A percentile compares a stretch with the other conserved stretches of the same genome.
Conservation (phyloP, 2,113 vertebrate genomes). For the Rattus rattus region DNA sequence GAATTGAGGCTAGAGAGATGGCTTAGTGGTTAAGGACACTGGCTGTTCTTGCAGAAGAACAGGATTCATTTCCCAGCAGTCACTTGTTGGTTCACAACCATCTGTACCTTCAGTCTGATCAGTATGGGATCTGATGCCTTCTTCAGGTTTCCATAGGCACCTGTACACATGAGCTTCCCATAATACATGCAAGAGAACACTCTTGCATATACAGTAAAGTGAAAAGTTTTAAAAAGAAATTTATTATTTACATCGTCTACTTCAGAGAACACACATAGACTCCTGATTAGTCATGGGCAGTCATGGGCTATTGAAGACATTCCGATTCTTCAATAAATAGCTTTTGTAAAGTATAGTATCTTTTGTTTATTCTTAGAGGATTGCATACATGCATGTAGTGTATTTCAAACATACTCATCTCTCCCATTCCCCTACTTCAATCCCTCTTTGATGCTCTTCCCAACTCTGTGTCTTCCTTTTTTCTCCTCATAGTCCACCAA, state of each 20-base stretch:
- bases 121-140: neutral
- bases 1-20: neutral
- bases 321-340: neutral
- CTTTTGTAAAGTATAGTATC: neutral
- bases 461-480: neutral
- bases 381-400: neutral
- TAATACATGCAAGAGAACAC: neutral
- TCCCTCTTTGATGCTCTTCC: no score
- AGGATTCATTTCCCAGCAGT: neutral
- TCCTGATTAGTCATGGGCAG: neutral
- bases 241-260: neutral
- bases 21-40: neutral
- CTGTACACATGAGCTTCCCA: neutral
- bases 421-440: no score
- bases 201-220: neutral
- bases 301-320: neutral
- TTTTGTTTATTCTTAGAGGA: neutral
- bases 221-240: neutral
- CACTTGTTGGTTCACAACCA: neutral
- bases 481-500: neutral
- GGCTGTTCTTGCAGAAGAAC: neutral
- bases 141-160: neutral
- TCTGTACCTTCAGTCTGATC: neutral
- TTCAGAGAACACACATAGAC: neutral
- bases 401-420: neutral